These are phyloP conservation scores for Dryobotodes eremita DNA, from an alignment of 2,888 invertebrate species.

Conservation along the genomic window DNA sequence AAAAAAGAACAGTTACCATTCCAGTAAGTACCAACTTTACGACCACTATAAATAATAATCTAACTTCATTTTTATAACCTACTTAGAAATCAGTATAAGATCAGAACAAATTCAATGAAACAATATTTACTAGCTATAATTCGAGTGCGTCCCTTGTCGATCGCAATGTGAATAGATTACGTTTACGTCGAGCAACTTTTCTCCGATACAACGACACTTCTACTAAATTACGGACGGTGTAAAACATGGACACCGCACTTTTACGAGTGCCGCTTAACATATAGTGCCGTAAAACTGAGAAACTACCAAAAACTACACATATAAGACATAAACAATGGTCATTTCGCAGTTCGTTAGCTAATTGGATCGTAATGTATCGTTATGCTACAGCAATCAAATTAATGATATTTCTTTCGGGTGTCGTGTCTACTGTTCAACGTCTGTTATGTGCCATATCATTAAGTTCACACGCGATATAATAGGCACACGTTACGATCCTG, in stretches of 20 bases:
- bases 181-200: slow-evolving; percentile 77
- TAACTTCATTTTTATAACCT: slow-evolving; percentile 33
- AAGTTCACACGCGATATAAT: slow-evolving; percentile 59
- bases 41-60: slow-evolving; percentile 22
- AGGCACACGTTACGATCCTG: slow-evolving; percentile 64
- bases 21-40: slow-evolving; percentile 33
- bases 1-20: slow-evolving; percentile 12
- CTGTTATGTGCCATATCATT: slow-evolving; percentile 57
- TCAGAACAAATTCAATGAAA: slow-evolving; percentile 68
- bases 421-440: slow-evolving; percentile 50
- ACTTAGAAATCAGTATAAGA: slow-evolving; percentile 41
- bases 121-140: slow-evolving; percentile 74
- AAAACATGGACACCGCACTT: slow-evolving; percentile 85
- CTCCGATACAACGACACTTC: slow-evolving; percentile 79
- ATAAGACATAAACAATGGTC: slow-evolving; percentile 79
- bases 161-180: slow-evolving; percentile 77
- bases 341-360: slow-evolving; percentile 85
- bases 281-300: slow-evolving; percentile 84
- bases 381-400: slow-evolving; percentile 74
- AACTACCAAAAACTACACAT: slow-evolving; percentile 81
- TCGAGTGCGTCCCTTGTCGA: slow-evolving; percentile 71
- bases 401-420: slow-evolving; percentile 70
- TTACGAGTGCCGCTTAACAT: slow-evolving; percentile 88
- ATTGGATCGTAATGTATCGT: slow-evolving; percentile 81
- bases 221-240: slow-evolving; percentile 83